phyloP scores from a whole-genome alignment of 2,797 vertebrate genomes.

The Coregonus suidteri region DNA sequence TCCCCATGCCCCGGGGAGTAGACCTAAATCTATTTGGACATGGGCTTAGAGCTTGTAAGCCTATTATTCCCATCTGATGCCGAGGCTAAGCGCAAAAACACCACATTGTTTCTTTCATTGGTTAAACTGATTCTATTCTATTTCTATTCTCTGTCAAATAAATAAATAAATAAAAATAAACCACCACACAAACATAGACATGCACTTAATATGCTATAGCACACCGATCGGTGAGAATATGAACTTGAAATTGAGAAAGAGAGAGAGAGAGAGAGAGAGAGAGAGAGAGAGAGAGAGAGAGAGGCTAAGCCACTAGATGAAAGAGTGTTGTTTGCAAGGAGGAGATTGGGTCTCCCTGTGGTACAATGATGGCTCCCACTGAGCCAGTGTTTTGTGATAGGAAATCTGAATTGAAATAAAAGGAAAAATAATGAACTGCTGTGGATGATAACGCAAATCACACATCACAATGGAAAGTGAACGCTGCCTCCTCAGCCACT shows the following conservation, averaged over 20 bases:
- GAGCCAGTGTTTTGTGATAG: constrained; percentile 25
- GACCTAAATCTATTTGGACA: constrained; percentile 76
- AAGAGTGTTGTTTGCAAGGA: constrained; percentile 33
- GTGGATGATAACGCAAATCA: constrained; percentile 29
- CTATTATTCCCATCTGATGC: constrained; percentile 77
- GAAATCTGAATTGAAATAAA: constrained; percentile 52
- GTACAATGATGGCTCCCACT: constrained; percentile 39
- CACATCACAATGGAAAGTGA: not conserved
- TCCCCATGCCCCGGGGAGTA: constrained; percentile 59
- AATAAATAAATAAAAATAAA: too few relatives aligned
- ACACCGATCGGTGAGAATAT: not conserved
- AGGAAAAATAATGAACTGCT: constrained; percentile 28
- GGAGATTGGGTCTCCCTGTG: constrained; percentile 41
- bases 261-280: not conserved
- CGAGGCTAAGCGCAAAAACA: constrained; percentile 58
- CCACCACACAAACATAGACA: not conserved
- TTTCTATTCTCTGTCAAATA: not conserved
- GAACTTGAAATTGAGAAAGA: not conserved
- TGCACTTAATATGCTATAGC: not conserved
- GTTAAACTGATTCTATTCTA: constrained; percentile 42
- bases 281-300: not conserved
- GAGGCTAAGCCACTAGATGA: constrained; percentile 31
- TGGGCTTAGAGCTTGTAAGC: constrained; percentile 75
- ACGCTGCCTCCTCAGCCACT: not conserved
- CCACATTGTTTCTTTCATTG: constrained; percentile 55